Base-by-base conservation (phyloP, 2,888 invertebrate species). In the Callinectes sapidus region DNA sequence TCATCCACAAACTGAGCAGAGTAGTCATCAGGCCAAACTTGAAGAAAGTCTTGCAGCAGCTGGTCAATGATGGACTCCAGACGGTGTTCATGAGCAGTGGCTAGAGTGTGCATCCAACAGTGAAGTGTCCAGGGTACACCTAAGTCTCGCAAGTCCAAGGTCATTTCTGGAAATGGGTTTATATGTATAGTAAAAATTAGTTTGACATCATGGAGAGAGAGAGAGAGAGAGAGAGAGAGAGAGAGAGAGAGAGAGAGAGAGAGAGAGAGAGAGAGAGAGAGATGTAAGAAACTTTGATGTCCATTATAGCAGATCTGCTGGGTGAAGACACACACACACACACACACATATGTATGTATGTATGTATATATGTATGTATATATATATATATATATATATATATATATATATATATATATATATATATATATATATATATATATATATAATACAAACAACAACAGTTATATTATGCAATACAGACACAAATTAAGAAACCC, bases 41-140 rank as follows among this genome's bases (percentile, higher is more conserved):
- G 98, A 61, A 98, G 96, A 95, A 98, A 98, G 95, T 98, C 98
- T 96, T 98, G 98, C 90, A 98, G 96, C 55, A 98, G 96, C 95
- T 98, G 98, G 95, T 98, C 98, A 86, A 98, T 98, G 66, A 98
- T 97, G 92, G 97, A 97, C 95, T 98, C 98, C 92, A 98, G 96
- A 87, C 97, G 96, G 93, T 98, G 97, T 94, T 98, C 98, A 91
- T 98, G 98, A 0, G 98, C 98, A 0, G 98, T 98, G 0, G 98
- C 97, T 61, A 98, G 96, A 0, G 98, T 98, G 95, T 98, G 97
- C 96, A 98, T 98, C 98, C 98, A 99, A 95, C 98, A 98, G 95
- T 98, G 98, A 42, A 98, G 96, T 0, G 98, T 98, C 98, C 98
- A 99, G 3, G 98, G 97, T 18, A 98, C 97, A 54, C 98, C 98